Conservation (phyloP, 1,140 invertebrate genomes). For the Centruroides sculpturatus region DNA sequence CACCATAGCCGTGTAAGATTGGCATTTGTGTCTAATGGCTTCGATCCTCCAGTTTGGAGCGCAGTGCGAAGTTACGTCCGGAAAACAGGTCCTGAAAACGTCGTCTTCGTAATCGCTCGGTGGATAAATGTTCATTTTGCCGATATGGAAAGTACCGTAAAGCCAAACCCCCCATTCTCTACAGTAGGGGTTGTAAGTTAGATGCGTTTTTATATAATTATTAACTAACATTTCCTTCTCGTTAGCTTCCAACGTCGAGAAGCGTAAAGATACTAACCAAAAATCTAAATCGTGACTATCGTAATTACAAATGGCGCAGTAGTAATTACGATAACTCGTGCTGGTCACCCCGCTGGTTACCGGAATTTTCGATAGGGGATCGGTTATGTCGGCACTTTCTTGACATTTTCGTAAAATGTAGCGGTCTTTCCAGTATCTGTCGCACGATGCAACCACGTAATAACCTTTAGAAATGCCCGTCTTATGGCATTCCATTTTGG, state of each 20-base stretch:
- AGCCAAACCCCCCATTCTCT: slow-evolving; percentile 8
- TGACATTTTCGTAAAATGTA: too few relatives aligned
- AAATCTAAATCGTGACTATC: slow-evolving; percentile 19
- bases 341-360: slow-evolving; percentile 31
- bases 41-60: slow-evolving; percentile 2
- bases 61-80: background rate
- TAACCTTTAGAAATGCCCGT: too few relatives aligned
- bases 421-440: too few relatives aligned
- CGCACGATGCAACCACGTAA: too few relatives aligned
- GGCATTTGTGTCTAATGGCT: background rate
- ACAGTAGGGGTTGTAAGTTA: too few relatives aligned
- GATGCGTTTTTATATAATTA: too few relatives aligned
- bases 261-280: slow-evolving; percentile 7
- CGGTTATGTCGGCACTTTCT: slow-evolving; percentile 7
- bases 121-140: slow-evolving; percentile 1
- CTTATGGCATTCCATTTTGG: too few relatives aligned
- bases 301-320: slow-evolving; percentile 39
- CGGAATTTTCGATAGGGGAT: slow-evolving; percentile 32
- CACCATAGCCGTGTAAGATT: slow-evolving; percentile 3
- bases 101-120: background rate
- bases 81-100: background rate
- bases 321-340: slow-evolving; percentile 38
- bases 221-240: background rate
- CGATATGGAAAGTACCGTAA: slow-evolving; percentile 2
- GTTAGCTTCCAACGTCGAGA: background rate